A percentile compares a stretch with the other conserved stretches of the same genome.
phyloP scores from a whole-genome alignment of 2,797 vertebrate species.

The Taeniopygia guttata region DNA sequence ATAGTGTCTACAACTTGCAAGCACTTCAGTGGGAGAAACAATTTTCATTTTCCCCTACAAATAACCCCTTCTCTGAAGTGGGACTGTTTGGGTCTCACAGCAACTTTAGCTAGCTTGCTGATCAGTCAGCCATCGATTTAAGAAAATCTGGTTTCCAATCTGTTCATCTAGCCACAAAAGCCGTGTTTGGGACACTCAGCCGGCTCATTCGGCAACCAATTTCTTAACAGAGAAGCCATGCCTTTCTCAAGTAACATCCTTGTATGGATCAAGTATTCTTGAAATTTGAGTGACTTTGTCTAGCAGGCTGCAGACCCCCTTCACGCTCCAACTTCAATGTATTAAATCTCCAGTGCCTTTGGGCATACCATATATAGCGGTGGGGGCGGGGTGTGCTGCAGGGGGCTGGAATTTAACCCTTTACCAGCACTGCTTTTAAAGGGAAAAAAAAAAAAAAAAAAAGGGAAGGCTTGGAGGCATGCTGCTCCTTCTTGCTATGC shows the following conservation, averaged over 20 bases:
- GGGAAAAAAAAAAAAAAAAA: no score
- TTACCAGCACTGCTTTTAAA: neutral
- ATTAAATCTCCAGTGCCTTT: constrained; percentile 64
- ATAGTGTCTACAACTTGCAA: neutral
- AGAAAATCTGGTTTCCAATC: neutral
- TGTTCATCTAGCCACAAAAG: neutral
- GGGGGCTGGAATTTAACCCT: constrained; percentile 41
- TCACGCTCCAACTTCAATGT: constrained; percentile 58
- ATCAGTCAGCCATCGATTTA: neutral
- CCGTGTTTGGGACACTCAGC: neutral
- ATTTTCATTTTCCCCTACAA: neutral
- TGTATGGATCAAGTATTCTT: constrained; percentile 56
- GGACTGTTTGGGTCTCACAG: neutral
- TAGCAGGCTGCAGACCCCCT: constrained; percentile 63
- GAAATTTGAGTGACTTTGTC: constrained; percentile 68
- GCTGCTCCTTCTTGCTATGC: neutral
- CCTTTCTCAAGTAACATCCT: constrained; percentile 64
- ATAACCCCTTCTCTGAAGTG: neutral
- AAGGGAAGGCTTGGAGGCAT: neutral
- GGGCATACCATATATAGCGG: constrained; percentile 48
- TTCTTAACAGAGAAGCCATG: neutral
- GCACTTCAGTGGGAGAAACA: neutral
- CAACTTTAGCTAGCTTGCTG: neutral
- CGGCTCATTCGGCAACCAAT: neutral
- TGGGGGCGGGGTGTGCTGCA: constrained; percentile 35